These are phyloP conservation scores for Acrocyrtus sp. DNA, from an alignment of 2,888 invertebrate species.

Conservation along the genomic window DNA sequence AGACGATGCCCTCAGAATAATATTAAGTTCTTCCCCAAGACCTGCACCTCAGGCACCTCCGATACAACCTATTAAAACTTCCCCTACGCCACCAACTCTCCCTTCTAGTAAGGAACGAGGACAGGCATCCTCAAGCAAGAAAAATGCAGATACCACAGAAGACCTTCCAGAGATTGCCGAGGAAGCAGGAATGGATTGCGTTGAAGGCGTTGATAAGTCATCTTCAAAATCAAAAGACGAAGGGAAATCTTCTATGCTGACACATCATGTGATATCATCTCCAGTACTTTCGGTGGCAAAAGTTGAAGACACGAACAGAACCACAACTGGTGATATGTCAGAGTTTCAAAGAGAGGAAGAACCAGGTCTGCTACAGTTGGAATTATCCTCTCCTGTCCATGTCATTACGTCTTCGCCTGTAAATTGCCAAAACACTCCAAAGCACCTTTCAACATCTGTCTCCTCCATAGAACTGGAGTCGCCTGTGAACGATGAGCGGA, in stretches of 20 bases:
- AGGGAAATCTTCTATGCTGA: too few species aligned
- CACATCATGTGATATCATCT: too few species aligned
- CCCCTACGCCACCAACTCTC: neutral
- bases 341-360: too few species aligned
- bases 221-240: slow-evolving; percentile 9
- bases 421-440: too few species aligned
- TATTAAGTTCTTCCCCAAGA: slow-evolving; percentile 66
- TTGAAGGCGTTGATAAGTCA: neutral
- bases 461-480: slow-evolving; percentile 16
- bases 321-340: too few species aligned
- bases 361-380: too few species aligned
- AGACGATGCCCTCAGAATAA: slow-evolving; percentile 78
- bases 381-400: too few species aligned
- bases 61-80: too few species aligned
- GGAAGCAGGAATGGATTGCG: neutral
- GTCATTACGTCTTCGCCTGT: too few species aligned
- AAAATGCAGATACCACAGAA: too few species aligned
- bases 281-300: neutral
- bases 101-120: neutral
- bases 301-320: neutral
- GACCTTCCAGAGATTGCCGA: neutral
- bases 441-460: too few species aligned
- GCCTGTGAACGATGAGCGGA: slow-evolving; percentile 8
- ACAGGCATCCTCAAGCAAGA: neutral
- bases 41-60: neutral